phyloP scores from a whole-genome alignment of 1,140 invertebrate species.

The Archivesica marissinica region DNA sequence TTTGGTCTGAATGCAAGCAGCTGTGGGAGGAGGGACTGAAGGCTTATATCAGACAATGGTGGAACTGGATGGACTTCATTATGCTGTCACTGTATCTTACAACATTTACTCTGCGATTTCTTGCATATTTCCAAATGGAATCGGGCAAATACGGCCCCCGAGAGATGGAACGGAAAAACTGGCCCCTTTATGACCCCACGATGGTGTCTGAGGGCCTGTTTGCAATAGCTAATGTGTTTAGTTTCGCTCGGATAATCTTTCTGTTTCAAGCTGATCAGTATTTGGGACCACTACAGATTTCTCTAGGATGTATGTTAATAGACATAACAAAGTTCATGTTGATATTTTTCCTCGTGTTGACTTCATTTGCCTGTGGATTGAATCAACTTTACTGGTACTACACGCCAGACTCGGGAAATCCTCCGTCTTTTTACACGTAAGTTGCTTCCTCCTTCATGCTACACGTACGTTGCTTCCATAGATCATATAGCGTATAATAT shows the following conservation, averaged over 20 bases:
- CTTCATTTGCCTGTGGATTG: conserved; percentile 85
- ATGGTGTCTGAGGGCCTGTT: conserved; percentile 83
- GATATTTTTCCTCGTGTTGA: conserved; percentile 85
- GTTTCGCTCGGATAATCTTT: conserved; percentile 83
- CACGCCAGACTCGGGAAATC: conserved; percentile 63
- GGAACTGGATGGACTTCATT: conserved; percentile 99
- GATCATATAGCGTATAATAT: no score
- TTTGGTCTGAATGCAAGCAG: conserved; percentile 94
- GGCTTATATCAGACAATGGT: conserved; percentile 96
- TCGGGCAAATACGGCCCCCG: conserved; percentile 78
- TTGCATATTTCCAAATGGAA: conserved; percentile 80
- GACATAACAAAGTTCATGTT: conserved; percentile 86
- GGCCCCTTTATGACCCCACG: conserved; percentile 82
- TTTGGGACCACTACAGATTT: conserved; percentile 85
- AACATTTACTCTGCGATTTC: conserved; percentile 83
- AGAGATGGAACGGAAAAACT: conserved; percentile 75
- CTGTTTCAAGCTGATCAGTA: conserved; percentile 85
- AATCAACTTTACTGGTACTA: conserved; percentile 85
- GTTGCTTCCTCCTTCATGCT: no score
- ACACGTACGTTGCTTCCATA: no score
- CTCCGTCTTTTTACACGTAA: conserved; percentile 79
- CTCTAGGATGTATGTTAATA: conserved; percentile 86
- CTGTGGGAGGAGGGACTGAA: conserved; percentile 94
- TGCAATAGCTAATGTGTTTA: conserved; percentile 84
- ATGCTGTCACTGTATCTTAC: conserved; percentile 86